Percentiles rank a stretch among this genome's conserved stretches.
These are phyloP conservation scores for Andrena flavipes DNA, from an alignment of 2,888 invertebrate genomes.

Conservation along the genomic window DNA sequence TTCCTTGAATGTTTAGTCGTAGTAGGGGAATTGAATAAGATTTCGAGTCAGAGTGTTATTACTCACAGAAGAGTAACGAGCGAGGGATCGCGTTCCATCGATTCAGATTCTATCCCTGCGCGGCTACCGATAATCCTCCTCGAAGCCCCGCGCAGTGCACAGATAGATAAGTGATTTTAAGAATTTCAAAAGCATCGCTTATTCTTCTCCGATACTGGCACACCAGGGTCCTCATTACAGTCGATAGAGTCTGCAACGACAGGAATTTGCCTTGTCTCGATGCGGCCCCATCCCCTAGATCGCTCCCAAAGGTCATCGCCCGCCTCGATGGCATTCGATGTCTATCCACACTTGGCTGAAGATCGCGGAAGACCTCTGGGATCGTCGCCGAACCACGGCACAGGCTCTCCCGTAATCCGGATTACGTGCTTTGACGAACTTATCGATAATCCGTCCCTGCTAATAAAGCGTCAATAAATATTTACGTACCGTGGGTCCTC, in stretches of 20 bases:
- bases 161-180: neutral
- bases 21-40: neutral
- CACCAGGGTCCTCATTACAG: slow-evolving; percentile 15
- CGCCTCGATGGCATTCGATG: slow-evolving; percentile 5
- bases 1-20: neutral
- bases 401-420: slow-evolving; percentile 28
- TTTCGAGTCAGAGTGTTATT: neutral
- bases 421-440: slow-evolving; percentile 19
- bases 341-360: neutral
- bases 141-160: too few species aligned
- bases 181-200: neutral
- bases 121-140: too few species aligned
- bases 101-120: too few species aligned
- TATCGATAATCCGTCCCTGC: slow-evolving; percentile 20
- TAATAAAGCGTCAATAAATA: slow-evolving; percentile 50
- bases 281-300: neutral
- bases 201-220: neutral
- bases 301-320: slow-evolving; percentile 13
- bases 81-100: too few species aligned
- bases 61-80: too few species aligned
- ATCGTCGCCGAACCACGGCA: neutral
- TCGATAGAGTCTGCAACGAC: slow-evolving; percentile 23
- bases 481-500: slow-evolving; percentile 34
- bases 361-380: slow-evolving; percentile 7
- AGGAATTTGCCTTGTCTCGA: slow-evolving; percentile 6